These are phyloP conservation scores for Myotis myotis DNA, from an alignment of 2,797 vertebrate genomes.

Conservation along the genomic window DNA sequence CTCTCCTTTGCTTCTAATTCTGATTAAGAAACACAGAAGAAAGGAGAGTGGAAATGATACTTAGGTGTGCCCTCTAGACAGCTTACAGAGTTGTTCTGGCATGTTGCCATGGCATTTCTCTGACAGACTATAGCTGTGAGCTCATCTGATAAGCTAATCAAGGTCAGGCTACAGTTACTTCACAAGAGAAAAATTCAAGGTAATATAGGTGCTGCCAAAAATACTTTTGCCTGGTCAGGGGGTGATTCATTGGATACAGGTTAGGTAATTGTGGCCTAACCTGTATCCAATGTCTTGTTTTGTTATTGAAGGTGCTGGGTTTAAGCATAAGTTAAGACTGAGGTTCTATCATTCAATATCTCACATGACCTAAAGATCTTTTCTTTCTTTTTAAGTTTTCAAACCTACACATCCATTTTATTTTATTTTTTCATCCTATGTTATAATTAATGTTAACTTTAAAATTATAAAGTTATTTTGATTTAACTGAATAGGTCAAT, in stretches of 20 bases:
- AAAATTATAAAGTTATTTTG: not conserved
- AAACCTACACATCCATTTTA: not conserved
- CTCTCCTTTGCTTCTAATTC: not conserved
- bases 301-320: not conserved
- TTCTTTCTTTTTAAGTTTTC: not conserved
- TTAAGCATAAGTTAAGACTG: slow-evolving; percentile 1
- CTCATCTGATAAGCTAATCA: slow-evolving; percentile 71
- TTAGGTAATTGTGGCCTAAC: not conserved
- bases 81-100: not conserved
- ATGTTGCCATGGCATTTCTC: not conserved
- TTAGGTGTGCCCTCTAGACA: not conserved
- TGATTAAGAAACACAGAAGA: not conserved
- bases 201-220: slow-evolving; percentile 59
- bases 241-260: slow-evolving; percentile 25
- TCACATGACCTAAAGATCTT: not conserved
- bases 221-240: not conserved
- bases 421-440: not conserved
- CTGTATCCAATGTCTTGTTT: not conserved
- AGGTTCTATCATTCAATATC: not conserved
- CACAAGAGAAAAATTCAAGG: slow-evolving; percentile 56
- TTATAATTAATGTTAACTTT: not conserved
- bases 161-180: slow-evolving; percentile 57
- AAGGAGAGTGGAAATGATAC: not conserved
- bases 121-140: slow-evolving; percentile 22
- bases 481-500: not conserved